Percentiles rank a stretch among this genome's conserved stretches.
These are phyloP conservation scores for Drosophila auraria DNA, from an alignment of 1,140 invertebrate genomes.

Conservation along the genomic window DNA sequence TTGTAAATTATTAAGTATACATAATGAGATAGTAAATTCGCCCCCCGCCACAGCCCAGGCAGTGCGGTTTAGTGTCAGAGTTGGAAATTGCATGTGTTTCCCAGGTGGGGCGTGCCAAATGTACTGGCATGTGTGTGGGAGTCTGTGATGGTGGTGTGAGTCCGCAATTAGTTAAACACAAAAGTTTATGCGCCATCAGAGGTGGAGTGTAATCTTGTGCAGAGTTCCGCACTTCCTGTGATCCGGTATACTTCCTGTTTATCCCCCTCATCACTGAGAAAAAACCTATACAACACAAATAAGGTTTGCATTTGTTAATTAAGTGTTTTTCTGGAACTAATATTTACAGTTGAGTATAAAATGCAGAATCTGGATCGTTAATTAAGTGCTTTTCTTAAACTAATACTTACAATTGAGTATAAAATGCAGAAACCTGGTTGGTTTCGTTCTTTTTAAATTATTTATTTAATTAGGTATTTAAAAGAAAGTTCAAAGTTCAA, in stretches of 20 bases:
- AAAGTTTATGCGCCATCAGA: constrained; percentile 60
- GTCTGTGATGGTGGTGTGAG: constrained; percentile 36
- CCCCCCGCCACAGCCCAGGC: constrained; percentile 5
- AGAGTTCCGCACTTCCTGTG: constrained; percentile 37
- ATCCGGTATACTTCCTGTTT: constrained; percentile 17
- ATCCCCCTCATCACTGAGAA: constrained; percentile 4
- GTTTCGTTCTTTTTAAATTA: too few species aligned
- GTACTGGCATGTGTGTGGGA: neutral
- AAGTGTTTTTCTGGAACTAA: neutral
- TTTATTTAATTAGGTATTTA: neutral
- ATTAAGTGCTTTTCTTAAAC: neutral
- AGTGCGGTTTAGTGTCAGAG: constrained; percentile 41
- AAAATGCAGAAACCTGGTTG: too few species aligned
- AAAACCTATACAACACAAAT: neutral
- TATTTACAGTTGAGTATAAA: neutral
- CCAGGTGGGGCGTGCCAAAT: constrained; percentile 3
- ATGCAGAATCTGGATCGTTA: neutral
- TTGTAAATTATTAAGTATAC: constrained; percentile 78
- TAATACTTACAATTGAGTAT: too few species aligned
- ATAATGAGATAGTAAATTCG: constrained; percentile 78
- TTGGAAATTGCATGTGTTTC: constrained; percentile 51
- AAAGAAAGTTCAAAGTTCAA: neutral
- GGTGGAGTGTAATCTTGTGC: constrained; percentile 33
- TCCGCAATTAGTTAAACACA: constrained; percentile 74
- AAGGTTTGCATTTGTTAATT: neutral